Evolutionary conservation across 2,888 invertebrate species (phyloP), one percentile per base, ranked within the genome.

Genomic region (Plebejus anna): DNA sequence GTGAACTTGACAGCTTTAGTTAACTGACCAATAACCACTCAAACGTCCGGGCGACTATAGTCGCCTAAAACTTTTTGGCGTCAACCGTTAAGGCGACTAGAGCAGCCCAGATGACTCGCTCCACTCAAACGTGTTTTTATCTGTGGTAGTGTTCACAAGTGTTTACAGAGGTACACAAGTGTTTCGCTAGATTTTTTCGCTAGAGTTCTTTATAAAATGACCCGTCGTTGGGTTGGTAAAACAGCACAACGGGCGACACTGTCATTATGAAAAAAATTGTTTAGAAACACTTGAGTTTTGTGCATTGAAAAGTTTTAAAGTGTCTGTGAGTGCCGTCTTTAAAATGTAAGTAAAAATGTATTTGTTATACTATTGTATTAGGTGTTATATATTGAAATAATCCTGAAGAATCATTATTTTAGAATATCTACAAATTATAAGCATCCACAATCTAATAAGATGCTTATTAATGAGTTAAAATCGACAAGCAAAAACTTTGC

Each of bases 331-430:
- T 57, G 13, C 16, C 57, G 16, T 16, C 57, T 57, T 57, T 57
- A 57, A 57, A 57, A 57, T 57, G n/a, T 57, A 57, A 57, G 57
- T 57, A 57, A 57, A 57, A 57, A 57, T 57, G 16, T 57, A 57
- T 57, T 57, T 57, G 38, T 57, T 57, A 57, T 16, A 57, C 57
- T 16, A 57, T 57, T 57, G 4, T 57, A 57, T 57, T 57, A 38
- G 16, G n/a, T 57, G 5, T 57, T 55, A 16, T 57, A 57, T 16
- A 57, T 57, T 57, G 4, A 16, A 57, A 57, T 57, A 16, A 57
- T 57, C 55, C 13, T 57, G n/a, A 57, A 57, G 55, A 57, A 3
- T 57, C 16, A 57, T 57, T n/a, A 1, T 57, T 57, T 16, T 0
- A n/a, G 16, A 16, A 57, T 57, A 57, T 57, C 13, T 57, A 57